A percentile compares a stretch with the other conserved stretches of the same genome.
Evolutionary conservation across 2,888 invertebrate genomes (phyloP).

Genomic region (Sipha maydis): DNA sequence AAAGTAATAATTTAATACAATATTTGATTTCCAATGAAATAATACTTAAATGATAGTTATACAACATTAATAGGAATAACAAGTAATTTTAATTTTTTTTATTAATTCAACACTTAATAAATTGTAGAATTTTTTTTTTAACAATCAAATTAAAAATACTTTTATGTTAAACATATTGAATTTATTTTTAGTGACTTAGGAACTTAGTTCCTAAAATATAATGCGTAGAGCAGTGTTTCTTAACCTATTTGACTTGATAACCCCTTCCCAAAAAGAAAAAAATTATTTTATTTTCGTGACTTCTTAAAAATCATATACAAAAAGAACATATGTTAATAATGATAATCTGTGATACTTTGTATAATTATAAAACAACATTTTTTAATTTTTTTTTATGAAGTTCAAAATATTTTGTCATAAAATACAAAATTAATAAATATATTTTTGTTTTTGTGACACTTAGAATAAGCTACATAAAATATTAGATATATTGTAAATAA

Average conservation of each 20-base stretch:
- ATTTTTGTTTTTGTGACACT: too few relatives aligned
- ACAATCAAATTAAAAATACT: background rate
- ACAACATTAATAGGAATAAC: background rate
- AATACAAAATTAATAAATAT: too few relatives aligned
- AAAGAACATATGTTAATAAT: too few relatives aligned
- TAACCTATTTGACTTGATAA: too few relatives aligned
- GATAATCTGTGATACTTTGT: too few relatives aligned
- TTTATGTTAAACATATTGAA: background rate
- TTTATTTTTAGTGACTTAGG: constrained; percentile 2
- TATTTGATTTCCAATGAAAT: background rate
- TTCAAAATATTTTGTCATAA: too few relatives aligned
- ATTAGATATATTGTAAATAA: too few relatives aligned
- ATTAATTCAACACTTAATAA: background rate
- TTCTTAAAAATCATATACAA: too few relatives aligned
- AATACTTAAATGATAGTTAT: background rate
- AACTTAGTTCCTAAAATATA: constrained; percentile 12
- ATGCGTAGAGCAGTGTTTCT: background rate
- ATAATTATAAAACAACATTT: too few relatives aligned
- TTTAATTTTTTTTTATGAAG: too few relatives aligned
- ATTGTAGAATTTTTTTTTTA: background rate
- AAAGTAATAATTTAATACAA: background rate
- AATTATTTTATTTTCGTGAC: too few relatives aligned
- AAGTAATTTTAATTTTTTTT: background rate
- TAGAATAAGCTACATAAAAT: too few relatives aligned
- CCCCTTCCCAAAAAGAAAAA: background rate